Evolutionary conservation across 1,140 invertebrate species (phyloP).

Genomic region (Monochamus saltuarius): DNA sequence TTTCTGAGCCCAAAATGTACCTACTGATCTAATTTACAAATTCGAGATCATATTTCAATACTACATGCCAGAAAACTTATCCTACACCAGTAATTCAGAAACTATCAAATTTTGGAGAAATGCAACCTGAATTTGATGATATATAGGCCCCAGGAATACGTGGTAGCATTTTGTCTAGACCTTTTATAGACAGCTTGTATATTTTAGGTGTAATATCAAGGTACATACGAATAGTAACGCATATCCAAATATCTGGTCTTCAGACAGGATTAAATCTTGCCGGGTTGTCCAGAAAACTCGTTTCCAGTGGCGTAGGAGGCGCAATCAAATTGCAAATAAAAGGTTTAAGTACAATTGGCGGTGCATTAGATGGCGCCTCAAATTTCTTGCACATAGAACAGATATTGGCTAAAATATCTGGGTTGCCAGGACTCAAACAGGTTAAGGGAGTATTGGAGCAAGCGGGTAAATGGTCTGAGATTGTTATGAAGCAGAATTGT

Average conservation of each 20-base stretch:
- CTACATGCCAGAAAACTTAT: too few species aligned
- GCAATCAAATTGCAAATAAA: not conserved
- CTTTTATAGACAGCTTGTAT: not conserved
- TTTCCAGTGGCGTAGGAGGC: not conserved
- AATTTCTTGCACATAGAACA: conserved; percentile 1
- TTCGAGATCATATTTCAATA: too few species aligned
- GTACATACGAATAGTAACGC: not conserved
- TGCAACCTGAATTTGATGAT: too few species aligned
- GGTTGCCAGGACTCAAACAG: not conserved
- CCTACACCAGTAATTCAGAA: too few species aligned
- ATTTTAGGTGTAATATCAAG: not conserved
- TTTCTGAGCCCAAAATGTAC: too few species aligned
- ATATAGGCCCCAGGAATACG: too few species aligned
- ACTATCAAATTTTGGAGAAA: too few species aligned
- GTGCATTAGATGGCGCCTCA: not conserved
- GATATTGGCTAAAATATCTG: not conserved
- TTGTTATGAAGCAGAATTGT: not conserved
- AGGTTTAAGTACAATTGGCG: not conserved
- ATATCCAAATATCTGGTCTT: not conserved
- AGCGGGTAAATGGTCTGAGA: not conserved
- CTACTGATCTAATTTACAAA: too few species aligned
- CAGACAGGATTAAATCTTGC: not conserved
- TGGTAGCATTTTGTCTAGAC: too few species aligned
- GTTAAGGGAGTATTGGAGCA: too few species aligned
- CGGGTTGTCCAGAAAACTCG: not conserved